phyloP scores from a whole-genome alignment of 2,113 vertebrate genomes.

The Pelmatolapia mariae region DNA sequence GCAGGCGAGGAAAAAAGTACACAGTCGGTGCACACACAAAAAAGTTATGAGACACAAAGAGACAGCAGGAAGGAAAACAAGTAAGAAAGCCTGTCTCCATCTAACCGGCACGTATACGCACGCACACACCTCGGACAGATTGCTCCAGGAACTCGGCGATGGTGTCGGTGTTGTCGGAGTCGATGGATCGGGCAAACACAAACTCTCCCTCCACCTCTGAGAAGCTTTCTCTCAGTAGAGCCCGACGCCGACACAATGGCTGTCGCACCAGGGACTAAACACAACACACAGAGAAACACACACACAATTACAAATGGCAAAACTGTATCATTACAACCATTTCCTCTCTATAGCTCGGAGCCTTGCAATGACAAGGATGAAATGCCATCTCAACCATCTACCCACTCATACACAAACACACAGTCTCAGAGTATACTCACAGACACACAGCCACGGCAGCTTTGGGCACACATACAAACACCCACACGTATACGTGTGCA shows the following conservation, averaged over 20 bases:
- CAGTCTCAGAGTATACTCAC: background rate
- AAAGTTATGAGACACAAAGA: background rate
- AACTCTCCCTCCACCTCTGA: slow-evolving; percentile 84
- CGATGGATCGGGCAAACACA: slow-evolving; percentile 80
- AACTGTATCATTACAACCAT: slow-evolving; percentile 47
- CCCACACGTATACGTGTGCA: background rate
- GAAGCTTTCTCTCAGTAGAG: slow-evolving; percentile 80
- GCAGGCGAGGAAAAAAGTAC: background rate
- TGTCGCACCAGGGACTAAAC: slow-evolving; percentile 80
- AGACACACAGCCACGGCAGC: slow-evolving; percentile 1
- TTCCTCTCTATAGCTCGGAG: slow-evolving; percentile 41
- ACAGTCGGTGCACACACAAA: background rate
- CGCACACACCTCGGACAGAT: slow-evolving; percentile 80
- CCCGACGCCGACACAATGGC: slow-evolving; percentile 77
- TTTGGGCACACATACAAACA: slow-evolving; percentile 13
- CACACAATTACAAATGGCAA: slow-evolving; percentile 16
- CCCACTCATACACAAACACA: slow-evolving; percentile 20
- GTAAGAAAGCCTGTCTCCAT: background rate
- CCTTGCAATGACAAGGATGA: slow-evolving; percentile 42
- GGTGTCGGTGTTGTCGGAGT: slow-evolving; percentile 76
- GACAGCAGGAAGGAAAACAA: background rate
- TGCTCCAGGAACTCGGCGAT: slow-evolving; percentile 89
- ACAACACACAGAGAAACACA: background rate
- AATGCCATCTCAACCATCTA: slow-evolving; percentile 5
- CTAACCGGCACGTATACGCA: background rate